Percentiles rank a stretch among this genome's conserved stretches.
These are phyloP conservation scores for Himalopsyche kuldschensis DNA, from an alignment of 2,888 invertebrate species.

Conservation along the genomic window DNA sequence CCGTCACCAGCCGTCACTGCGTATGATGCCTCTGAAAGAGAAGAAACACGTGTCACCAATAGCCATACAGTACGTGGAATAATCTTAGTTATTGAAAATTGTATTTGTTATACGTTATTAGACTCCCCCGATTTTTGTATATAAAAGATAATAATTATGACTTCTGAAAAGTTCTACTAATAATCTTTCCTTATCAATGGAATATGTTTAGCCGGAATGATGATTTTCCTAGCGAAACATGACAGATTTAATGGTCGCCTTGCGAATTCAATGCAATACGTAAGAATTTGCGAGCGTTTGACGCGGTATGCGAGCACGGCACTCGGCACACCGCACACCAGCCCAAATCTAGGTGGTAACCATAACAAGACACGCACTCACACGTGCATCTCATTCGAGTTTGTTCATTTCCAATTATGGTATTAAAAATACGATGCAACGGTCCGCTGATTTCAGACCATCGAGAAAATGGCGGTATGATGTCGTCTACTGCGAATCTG, in stretches of 20 bases:
- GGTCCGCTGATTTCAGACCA: not conserved
- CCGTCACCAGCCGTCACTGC: no score
- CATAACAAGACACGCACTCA: not conserved
- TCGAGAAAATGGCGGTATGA: not conserved
- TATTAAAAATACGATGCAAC: not conserved
- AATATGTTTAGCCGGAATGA: no score
- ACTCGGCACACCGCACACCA: not conserved
- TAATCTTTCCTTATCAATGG: no score
- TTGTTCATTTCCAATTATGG: not conserved
- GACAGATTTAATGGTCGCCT: not conserved
- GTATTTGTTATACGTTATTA: no score
- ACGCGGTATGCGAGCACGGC: not conserved
- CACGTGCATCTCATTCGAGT: not conserved
- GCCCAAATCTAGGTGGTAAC: not conserved
- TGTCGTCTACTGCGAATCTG: not conserved
- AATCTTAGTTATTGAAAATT: no score
- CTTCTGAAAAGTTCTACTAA: no score
- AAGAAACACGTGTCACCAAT: no score
- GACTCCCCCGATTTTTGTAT: no score
- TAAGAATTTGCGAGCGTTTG: not conserved
- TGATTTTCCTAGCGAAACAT: not conserved
- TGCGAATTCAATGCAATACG: not conserved
- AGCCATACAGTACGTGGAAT: no score
- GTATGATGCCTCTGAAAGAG: no score
- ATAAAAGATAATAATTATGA: no score